Evolutionary conservation across 35 echinoderm and acorn worm genomes (phyloP).

Genomic region (Lytechinus variegatus): DNA sequence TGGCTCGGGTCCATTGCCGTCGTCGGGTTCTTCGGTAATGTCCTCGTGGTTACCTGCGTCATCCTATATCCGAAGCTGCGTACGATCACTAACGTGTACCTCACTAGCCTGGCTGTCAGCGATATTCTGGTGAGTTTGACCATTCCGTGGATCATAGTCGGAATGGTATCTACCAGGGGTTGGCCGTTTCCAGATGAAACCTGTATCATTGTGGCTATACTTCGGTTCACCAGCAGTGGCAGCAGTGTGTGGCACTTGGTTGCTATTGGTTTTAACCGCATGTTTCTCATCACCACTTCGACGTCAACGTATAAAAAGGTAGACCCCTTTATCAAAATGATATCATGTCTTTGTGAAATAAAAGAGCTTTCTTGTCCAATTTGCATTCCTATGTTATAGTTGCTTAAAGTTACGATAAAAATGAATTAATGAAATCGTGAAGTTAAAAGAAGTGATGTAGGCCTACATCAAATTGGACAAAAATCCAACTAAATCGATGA

Average conservation of each 20-base stretch:
- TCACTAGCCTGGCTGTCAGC: constrained; percentile 78
- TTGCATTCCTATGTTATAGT: too few species aligned
- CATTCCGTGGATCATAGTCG: constrained; percentile 79
- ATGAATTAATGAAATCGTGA: too few species aligned
- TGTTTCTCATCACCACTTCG: constrained; percentile 74
- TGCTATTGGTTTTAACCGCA: constrained; percentile 79
- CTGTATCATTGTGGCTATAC: constrained; percentile 63
- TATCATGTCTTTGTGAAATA: too few species aligned
- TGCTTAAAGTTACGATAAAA: too few species aligned
- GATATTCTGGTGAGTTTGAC: constrained; percentile 75
- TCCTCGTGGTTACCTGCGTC: constrained; percentile 77
- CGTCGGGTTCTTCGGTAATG: constrained; percentile 78
- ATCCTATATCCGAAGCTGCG: constrained; percentile 74
- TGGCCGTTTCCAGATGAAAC: constrained; percentile 68
- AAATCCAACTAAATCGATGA: too few species aligned
- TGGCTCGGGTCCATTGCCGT: constrained; percentile 58
- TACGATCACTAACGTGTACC: constrained; percentile 90
- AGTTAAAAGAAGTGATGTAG: too few species aligned
- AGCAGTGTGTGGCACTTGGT: constrained; percentile 81
- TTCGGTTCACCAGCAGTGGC: constrained; percentile 82
- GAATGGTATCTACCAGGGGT: constrained; percentile 51
- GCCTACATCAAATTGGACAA: too few species aligned
- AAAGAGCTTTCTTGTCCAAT: too few species aligned
- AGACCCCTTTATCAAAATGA: too few species aligned
- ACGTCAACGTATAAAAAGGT: constrained; percentile 62